Evolutionary conservation across 1,140 invertebrate species (phyloP).

Genomic region (Andrena cerasifolii): DNA sequence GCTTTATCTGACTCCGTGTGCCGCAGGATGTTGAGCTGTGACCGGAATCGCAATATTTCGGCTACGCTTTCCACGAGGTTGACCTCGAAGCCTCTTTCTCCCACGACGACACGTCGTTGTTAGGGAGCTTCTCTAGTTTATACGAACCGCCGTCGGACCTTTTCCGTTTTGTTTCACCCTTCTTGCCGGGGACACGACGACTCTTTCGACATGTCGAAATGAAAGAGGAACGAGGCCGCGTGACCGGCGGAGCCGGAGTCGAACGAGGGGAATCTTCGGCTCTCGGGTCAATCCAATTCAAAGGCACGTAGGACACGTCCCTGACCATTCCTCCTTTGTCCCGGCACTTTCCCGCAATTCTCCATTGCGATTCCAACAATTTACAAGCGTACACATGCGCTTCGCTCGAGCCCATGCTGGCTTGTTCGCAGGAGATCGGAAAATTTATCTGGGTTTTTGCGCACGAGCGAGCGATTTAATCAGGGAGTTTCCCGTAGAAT

Average conservation of each 20-base stretch:
- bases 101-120: slow-evolving; percentile 27
- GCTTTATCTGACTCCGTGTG: slow-evolving; percentile 43
- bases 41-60: slow-evolving; percentile 67
- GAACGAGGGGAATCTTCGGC: background rate
- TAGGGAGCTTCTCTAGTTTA: slow-evolving; percentile 22
- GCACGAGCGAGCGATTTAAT: too few relatives aligned
- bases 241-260: background rate
- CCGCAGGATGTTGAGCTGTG: slow-evolving; percentile 55
- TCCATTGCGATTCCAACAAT: too few relatives aligned
- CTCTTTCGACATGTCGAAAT: background rate
- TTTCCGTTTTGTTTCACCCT: background rate
- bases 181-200: background rate
- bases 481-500: too few relatives aligned
- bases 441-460: too few relatives aligned
- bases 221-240: slow-evolving; percentile 16
- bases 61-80: slow-evolving; percentile 59
- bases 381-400: too few relatives aligned
- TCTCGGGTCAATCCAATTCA: background rate
- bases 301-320: too few relatives aligned
- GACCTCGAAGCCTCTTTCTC: slow-evolving; percentile 16
- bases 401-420: too few relatives aligned
- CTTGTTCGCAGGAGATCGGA: too few relatives aligned
- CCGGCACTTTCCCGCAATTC: too few relatives aligned
- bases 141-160: background rate
- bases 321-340: too few relatives aligned